phyloP scores from a whole-genome alignment of 2,797 vertebrate species.

The Anas bernieri region DNA sequence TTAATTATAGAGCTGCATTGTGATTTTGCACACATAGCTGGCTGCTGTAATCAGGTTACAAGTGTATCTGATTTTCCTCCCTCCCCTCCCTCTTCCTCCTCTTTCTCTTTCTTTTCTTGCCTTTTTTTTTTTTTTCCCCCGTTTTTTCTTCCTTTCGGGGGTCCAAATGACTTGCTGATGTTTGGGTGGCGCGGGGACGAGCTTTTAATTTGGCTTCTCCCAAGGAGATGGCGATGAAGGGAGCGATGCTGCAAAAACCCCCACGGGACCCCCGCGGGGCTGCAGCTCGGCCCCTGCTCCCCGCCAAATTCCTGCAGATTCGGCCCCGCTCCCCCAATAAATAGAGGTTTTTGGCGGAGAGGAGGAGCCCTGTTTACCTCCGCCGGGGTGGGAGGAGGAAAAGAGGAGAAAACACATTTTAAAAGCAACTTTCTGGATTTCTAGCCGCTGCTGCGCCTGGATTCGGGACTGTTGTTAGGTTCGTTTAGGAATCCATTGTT shows the following conservation, averaged over 20 bases:
- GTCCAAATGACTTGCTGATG: constrained; percentile 18
- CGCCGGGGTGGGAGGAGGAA: not conserved
- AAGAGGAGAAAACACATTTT: not conserved
- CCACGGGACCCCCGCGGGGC: fast-evolving
- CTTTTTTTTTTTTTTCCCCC: too few species aligned
- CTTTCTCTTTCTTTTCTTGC: not conserved
- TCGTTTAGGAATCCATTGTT: constrained; percentile 64
- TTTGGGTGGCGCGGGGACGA: constrained; percentile 22
- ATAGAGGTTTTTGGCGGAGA: not conserved
- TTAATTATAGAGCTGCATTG: constrained; percentile 74
- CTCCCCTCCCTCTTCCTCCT: constrained; percentile 56
- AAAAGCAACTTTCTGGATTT: constrained; percentile 28
- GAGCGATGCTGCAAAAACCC: not conserved
- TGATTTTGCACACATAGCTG: constrained; percentile 64
- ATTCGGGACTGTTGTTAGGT: constrained; percentile 38
- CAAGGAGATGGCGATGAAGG: not conserved
- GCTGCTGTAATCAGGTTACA: constrained; percentile 68
- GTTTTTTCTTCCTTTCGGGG: not conserved
- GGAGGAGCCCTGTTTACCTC: not conserved
- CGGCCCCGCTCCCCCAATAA: not conserved
- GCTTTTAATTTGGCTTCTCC: not conserved
- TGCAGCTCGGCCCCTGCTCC: not conserved
- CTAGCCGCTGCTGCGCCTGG: not conserved
- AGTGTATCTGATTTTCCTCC: constrained; percentile 67
- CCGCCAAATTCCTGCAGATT: not conserved